phyloP scores from a whole-genome alignment of 2,113 vertebrate species.

The Muntiacus reevesi region DNA sequence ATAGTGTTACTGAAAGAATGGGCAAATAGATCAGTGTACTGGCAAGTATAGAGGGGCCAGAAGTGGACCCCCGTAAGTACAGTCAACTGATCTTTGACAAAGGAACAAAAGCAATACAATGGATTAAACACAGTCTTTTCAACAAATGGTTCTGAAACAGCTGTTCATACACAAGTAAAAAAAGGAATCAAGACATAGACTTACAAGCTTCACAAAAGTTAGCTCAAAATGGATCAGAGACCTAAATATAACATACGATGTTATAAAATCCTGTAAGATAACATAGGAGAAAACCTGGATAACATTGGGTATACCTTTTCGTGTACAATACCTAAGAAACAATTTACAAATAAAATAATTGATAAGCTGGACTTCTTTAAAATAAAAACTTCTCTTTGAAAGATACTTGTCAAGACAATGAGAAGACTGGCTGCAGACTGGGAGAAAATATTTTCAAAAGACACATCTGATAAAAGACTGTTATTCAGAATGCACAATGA shows the following conservation, averaged over 20 bases:
- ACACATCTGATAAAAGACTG: neutral
- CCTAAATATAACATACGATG: neutral
- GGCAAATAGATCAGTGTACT: neutral
- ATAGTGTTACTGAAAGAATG: neutral
- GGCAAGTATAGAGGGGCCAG: neutral
- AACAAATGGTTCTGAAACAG: neutral
- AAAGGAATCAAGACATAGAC: neutral
- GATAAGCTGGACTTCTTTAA: neutral
- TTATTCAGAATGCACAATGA: neutral
- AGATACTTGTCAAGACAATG: neutral
- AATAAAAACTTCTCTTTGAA: neutral
- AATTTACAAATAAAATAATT: neutral
- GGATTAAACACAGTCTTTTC: neutral
- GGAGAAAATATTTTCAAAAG: neutral
- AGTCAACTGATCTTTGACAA: neutral
- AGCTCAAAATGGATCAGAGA: neutral
- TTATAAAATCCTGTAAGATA: neutral
- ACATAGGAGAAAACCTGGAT: neutral
- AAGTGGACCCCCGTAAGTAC: neutral
- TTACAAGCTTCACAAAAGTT: neutral
- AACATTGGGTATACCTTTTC: neutral
- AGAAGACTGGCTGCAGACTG: neutral
- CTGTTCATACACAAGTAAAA: neutral
- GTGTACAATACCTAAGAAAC: neutral
- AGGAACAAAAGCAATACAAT: neutral